phyloP scores from a whole-genome alignment of 2,888 invertebrate genomes.

The Peribatodes rhomboidaria region DNA sequence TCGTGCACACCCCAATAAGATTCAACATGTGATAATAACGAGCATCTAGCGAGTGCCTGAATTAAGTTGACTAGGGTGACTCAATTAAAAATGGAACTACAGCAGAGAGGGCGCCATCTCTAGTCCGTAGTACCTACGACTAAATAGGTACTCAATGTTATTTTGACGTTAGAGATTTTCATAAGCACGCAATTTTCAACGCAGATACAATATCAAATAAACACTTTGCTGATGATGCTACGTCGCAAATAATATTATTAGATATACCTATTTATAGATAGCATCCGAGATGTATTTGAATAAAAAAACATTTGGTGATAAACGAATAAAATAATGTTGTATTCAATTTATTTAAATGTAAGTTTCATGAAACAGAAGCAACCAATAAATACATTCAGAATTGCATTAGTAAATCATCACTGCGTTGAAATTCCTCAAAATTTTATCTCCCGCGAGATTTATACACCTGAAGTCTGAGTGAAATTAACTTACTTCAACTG shows the following conservation, averaged over 20 bases:
- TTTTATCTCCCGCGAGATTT: constrained; percentile 25
- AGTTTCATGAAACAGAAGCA: constrained; percentile 7
- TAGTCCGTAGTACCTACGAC: no score
- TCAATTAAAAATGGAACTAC: no score
- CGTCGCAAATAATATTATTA: no score
- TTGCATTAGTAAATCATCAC: constrained; percentile 19
- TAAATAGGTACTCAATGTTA: neutral
- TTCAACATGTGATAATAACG: no score
- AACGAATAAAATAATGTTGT: neutral
- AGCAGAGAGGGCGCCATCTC: no score
- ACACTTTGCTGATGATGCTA: no score
- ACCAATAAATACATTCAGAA: constrained; percentile 2
- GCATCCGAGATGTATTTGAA: neutral
- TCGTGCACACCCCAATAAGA: no score
- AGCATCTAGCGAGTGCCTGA: no score
- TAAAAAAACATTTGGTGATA: neutral
- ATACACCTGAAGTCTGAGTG: constrained; percentile 29
- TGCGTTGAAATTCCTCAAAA: constrained; percentile 13
- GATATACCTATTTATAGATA: neutral
- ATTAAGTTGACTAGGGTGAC: no score
- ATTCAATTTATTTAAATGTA: neutral
- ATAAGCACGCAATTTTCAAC: neutral
- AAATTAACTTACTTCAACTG: constrained; percentile 25
- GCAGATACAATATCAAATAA: no score
- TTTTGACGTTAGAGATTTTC: neutral